Evolutionary conservation across 2,888 invertebrate genomes (phyloP).

Genomic region (Dolichopus griseipennis): DNA sequence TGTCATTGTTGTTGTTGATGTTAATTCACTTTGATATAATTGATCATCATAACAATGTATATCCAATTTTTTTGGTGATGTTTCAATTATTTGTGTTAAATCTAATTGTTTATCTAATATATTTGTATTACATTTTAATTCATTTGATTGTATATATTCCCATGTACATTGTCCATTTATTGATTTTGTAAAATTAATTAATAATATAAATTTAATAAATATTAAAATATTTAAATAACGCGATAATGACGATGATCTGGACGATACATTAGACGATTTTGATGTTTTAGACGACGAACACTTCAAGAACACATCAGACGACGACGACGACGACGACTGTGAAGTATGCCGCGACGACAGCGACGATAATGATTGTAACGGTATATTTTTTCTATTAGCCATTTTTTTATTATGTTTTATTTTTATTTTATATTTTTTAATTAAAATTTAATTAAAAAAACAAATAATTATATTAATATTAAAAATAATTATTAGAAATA

Average conservation of each 20-base stretch:
- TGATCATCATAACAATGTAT: conserved; percentile 70
- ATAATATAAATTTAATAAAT: not conserved
- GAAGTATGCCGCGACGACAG: not conserved
- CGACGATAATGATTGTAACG: not conserved
- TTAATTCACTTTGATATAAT: conserved; percentile 68
- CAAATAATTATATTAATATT: too few species aligned
- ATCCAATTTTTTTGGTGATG: conserved; percentile 58
- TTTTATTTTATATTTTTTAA: not conserved
- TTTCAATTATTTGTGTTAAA: conserved; percentile 50
- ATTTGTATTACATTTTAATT: conserved; percentile 41
- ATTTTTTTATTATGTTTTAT: not conserved
- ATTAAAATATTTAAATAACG: not conserved
- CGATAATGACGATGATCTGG: not conserved
- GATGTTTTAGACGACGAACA: too few species aligned
- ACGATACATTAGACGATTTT: too few species aligned
- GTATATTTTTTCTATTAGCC: not conserved
- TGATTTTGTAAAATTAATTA: not conserved
- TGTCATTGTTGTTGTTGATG: conserved; percentile 8
- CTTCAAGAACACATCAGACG: too few species aligned
- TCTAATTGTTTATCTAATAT: conserved; percentile 37
- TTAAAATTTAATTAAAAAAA: too few species aligned
- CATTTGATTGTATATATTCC: conserved; percentile 42
- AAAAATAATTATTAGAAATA: not conserved
- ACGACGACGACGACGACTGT: not conserved
- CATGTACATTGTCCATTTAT: conserved; percentile 38